These are phyloP conservation scores for Torymus texanus DNA, from an alignment of 2,888 invertebrate species.

Conservation along the genomic window DNA sequence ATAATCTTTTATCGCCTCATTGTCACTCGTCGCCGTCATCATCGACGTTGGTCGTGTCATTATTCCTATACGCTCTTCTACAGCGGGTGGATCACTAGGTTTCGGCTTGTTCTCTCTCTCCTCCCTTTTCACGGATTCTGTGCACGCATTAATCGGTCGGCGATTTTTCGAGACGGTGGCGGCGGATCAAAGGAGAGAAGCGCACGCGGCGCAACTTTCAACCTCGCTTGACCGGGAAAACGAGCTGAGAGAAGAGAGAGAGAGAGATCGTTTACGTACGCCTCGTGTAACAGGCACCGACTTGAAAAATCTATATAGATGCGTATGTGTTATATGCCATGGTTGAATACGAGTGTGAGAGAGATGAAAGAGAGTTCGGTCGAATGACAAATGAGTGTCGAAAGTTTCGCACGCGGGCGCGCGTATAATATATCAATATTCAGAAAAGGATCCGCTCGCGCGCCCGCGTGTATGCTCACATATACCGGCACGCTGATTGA, in stretches of 20 bases:
- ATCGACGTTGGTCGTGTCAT: slow-evolving; percentile 5
- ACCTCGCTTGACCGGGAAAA: not conserved
- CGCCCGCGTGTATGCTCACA: too few species aligned
- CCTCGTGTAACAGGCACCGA: not conserved
- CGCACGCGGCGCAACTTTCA: not conserved
- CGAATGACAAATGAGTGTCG: slow-evolving; percentile 37
- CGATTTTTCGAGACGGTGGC: slow-evolving; percentile 16
- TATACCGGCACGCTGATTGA: slow-evolving; percentile 1
- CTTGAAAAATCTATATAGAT: not conserved
- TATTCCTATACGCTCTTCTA: not conserved
- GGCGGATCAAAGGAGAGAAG: slow-evolving; percentile 41
- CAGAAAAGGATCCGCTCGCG: slow-evolving; percentile 7
- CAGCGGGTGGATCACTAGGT: too few species aligned
- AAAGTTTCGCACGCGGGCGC: slow-evolving; percentile 6
- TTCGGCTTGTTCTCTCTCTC: not conserved
- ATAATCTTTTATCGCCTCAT: not conserved
- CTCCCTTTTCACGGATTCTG: not conserved
- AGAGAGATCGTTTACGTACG: not conserved
- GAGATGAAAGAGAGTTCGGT: not conserved
- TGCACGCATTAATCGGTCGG: slow-evolving; percentile 11
- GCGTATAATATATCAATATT: slow-evolving; percentile 10
- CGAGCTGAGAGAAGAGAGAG: not conserved
- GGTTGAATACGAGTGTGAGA: not conserved
- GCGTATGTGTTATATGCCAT: not conserved
- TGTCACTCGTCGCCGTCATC: slow-evolving; percentile 7